A percentile compares a stretch with the other conserved stretches of the same genome.
These are phyloP conservation scores for Rapana venosa DNA, from an alignment of 2,888 invertebrate genomes.

Conservation along the genomic window DNA sequence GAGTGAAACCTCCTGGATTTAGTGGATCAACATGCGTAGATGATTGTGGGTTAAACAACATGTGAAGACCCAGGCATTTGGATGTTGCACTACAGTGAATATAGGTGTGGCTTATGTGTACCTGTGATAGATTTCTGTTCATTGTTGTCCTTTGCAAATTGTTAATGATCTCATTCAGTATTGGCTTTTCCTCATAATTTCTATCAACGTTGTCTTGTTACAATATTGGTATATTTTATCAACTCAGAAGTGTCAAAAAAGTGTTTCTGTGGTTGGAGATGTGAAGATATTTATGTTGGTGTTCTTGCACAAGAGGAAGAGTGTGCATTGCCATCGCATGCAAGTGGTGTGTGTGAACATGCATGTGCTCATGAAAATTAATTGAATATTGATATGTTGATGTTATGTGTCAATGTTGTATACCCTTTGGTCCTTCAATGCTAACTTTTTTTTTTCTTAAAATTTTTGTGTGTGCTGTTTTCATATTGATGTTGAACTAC, in stretches of 20 bases:
- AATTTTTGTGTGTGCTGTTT: too few relatives aligned
- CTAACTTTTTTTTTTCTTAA: too few relatives aligned
- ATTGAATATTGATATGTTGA: not conserved
- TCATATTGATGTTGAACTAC: too few relatives aligned
- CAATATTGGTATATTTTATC: not conserved
- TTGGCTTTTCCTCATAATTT: not conserved
- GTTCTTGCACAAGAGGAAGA: not conserved
- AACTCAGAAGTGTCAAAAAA: constrained; percentile 16
- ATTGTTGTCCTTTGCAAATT: not conserved
- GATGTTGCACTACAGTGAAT: not conserved
- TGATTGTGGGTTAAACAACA: not conserved
- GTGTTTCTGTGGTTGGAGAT: not conserved
- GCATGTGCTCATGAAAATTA: not conserved
- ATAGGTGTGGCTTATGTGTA: not conserved
- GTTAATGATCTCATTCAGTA: constrained; percentile 31
- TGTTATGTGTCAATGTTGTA: not conserved
- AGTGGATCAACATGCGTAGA: not conserved
- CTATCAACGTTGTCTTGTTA: constrained; percentile 3
- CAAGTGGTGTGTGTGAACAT: not conserved
- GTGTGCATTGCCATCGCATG: not conserved
- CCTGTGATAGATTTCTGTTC: constrained; percentile 11
- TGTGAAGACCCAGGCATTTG: not conserved
- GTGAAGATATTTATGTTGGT: not conserved
- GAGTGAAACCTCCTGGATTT: not conserved
- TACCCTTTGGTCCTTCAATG: too few relatives aligned